phyloP scores from a whole-genome alignment of 2,113 vertebrate genomes.

The Sinocyclocheilus rhinocerous region DNA sequence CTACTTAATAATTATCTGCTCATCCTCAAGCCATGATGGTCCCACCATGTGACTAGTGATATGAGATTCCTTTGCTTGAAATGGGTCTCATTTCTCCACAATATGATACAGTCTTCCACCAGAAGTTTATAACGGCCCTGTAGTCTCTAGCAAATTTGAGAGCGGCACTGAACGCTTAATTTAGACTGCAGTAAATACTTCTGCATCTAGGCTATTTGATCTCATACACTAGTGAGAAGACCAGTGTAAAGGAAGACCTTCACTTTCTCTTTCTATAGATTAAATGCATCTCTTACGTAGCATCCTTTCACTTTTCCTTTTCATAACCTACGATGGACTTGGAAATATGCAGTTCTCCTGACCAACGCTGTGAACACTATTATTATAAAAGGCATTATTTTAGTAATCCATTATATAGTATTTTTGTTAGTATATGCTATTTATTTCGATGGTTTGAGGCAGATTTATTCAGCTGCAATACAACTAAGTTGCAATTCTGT shows the following conservation, averaged over 20 bases:
- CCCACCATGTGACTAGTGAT: neutral
- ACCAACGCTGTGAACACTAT: neutral
- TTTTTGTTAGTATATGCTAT: neutral
- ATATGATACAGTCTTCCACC: neutral
- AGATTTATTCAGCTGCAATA: neutral
- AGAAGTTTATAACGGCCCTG: neutral
- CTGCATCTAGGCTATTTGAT: neutral
- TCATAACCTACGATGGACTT: neutral
- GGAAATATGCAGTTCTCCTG: neutral
- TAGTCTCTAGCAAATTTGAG: neutral
- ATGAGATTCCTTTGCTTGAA: neutral
- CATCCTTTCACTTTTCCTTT: constrained; percentile 13
- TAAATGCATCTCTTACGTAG: neutral
- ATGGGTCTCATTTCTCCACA: neutral
- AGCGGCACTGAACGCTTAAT: neutral
- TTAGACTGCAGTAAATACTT: constrained; percentile 7
- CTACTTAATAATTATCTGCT: neutral
- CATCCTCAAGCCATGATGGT: neutral
- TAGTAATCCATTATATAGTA: neutral
- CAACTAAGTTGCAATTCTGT: no score
- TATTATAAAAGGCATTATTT: no score
- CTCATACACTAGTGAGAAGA: neutral
- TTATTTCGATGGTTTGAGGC: neutral
- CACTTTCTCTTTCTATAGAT: constrained; percentile 21
- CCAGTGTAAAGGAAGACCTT: neutral